phyloP scores from a whole-genome alignment of 2,888 invertebrate species.

The Bombyx huttoni region DNA sequence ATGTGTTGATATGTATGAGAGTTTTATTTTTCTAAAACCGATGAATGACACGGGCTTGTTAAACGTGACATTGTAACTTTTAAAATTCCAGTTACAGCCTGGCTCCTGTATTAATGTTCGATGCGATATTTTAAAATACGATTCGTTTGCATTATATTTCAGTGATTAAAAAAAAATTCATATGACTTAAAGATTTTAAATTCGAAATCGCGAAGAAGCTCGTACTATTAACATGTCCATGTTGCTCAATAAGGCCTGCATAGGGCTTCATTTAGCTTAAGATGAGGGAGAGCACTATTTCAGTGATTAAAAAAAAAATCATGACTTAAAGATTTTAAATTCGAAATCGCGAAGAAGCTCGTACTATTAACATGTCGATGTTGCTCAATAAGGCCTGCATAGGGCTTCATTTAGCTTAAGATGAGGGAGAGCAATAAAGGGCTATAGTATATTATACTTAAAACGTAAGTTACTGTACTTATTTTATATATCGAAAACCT shows the following conservation, averaged over 20 bases:
- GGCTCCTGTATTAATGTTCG: too few relatives aligned
- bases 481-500: constrained; percentile 37
- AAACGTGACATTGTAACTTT: too few relatives aligned
- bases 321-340: too few relatives aligned
- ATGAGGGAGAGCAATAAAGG: constrained; percentile 58
- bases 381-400: constrained; percentile 62
- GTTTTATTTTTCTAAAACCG: constrained; percentile 2
- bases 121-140: too few relatives aligned
- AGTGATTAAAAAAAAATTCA: too few relatives aligned
- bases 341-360: neutral
- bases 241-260: constrained; percentile 63
- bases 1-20: too few relatives aligned
- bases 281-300: constrained; percentile 44
- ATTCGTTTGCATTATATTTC: too few relatives aligned
- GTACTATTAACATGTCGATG: constrained; percentile 49
- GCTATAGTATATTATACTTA: constrained; percentile 25
- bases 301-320: too few relatives aligned
- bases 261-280: constrained; percentile 56
- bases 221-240: constrained; percentile 47
- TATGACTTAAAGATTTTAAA: too few relatives aligned
- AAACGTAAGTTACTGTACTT: constrained; percentile 42
- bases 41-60: too few relatives aligned
- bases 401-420: constrained; percentile 58
- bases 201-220: too few relatives aligned
- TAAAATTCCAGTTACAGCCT: too few relatives aligned